Percentiles rank a stretch among this genome's conserved stretches.
Conservation (phyloP, 1,140 invertebrate species). For the Aphaenogaster rudis region DNA sequence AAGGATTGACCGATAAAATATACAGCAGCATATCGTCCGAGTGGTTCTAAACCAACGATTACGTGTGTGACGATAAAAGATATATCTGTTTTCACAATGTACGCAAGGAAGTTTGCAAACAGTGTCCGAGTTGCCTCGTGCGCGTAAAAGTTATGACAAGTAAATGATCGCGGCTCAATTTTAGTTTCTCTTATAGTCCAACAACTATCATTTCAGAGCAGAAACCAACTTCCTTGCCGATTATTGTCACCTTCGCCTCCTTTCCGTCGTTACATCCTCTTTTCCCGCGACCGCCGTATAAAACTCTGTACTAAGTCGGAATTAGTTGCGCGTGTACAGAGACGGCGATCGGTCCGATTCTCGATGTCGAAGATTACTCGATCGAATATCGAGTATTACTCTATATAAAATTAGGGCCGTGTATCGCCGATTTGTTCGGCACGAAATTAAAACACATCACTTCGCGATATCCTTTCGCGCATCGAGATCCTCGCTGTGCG, state of each 20-base stretch:
- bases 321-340: conserved; percentile 23
- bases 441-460: conserved; percentile 2
- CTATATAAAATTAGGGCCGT: too few species aligned
- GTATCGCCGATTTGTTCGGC: not conserved
- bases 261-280: not conserved
- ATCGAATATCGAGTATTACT: not conserved
- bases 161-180: conserved; percentile 50
- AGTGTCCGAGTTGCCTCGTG: conserved; percentile 13
- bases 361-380: conserved; percentile 22
- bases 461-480: not conserved
- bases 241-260: conserved; percentile 62
- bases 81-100: conserved; percentile 43
- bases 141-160: conserved; percentile 59
- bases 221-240: conserved; percentile 24
- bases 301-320: conserved; percentile 6
- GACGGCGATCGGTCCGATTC: conserved; percentile 15
- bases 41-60: conserved; percentile 10
- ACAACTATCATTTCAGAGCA: conserved; percentile 23
- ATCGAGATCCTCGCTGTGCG: not conserved
- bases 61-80: conserved; percentile 26
- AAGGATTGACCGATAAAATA: conserved; percentile 19
- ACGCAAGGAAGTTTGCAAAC: conserved; percentile 49
- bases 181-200: conserved; percentile 43
- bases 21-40: not conserved
- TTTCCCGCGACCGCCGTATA: not conserved